A percentile compares a stretch with the other conserved stretches of the same genome.
Conservation (phyloP, 2,797 vertebrate genomes). For the Forpus xanthops region DNA sequence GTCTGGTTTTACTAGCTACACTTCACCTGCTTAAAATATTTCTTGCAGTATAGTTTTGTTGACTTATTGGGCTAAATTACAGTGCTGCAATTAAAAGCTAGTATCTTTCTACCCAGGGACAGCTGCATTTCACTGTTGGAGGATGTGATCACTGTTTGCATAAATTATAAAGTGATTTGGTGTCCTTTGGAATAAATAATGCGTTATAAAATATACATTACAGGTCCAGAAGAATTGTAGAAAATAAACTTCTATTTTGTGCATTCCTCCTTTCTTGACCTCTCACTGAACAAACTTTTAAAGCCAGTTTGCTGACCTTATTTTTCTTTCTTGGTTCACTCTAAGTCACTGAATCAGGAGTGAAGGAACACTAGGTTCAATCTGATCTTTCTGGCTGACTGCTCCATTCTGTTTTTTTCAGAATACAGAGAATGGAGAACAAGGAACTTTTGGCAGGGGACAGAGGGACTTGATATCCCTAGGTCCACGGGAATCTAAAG, state of each 20-base stretch:
- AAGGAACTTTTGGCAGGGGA: neutral
- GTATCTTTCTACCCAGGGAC: neutral
- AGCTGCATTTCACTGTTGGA: neutral
- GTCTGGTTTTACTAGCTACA: neutral
- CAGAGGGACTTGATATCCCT: neutral
- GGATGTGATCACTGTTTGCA: neutral
- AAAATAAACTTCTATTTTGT: neutral
- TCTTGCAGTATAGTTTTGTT: neutral
- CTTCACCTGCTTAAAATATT: neutral
- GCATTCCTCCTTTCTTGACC: neutral
- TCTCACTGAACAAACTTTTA: neutral
- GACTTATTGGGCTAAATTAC: neutral
- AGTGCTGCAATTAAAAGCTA: neutral
- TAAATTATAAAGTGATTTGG: neutral
- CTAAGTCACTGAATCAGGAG: neutral
- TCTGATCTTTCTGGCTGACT: neutral
- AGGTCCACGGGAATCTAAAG: neutral
- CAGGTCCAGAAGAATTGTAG: neutral
- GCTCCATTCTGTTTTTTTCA: neutral
- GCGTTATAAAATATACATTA: neutral
- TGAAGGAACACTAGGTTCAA: neutral
- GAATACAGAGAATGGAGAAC: neutral
- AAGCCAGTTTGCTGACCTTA: neutral
- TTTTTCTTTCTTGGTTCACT: neutral
- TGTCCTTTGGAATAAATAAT: neutral